phyloP scores from a whole-genome alignment of 1,140 invertebrate genomes.

The Drosophila equinoxialis region DNA sequence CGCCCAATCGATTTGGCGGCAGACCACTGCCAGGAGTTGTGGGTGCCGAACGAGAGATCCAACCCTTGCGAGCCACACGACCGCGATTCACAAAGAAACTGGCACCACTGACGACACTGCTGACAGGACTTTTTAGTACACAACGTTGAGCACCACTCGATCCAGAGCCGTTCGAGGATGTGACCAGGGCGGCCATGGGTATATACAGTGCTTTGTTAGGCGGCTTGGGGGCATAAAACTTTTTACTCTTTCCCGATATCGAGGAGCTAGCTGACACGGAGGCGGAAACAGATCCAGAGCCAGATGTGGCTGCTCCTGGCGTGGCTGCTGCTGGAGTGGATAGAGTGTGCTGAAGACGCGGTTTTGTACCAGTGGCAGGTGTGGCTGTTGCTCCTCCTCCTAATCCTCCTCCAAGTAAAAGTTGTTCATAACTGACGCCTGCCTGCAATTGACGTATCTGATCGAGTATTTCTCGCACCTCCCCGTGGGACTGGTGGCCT shows the following conservation, averaged over 20 bases:
- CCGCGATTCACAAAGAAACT: slow-evolving; percentile 69
- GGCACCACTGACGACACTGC: slow-evolving; percentile 67
- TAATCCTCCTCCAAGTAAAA: slow-evolving; percentile 36
- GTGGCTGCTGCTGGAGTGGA: slow-evolving; percentile 56
- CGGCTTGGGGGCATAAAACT: slow-evolving; percentile 65
- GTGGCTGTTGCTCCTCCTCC: background rate
- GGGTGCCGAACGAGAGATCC: slow-evolving; percentile 89
- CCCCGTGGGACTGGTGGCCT: slow-evolving; percentile 90
- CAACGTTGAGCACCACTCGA: slow-evolving; percentile 56
- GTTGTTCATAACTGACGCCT: slow-evolving; percentile 70
- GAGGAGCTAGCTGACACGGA: slow-evolving; percentile 27
- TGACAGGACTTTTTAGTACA: slow-evolving; percentile 75
- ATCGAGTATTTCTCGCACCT: slow-evolving; percentile 87
- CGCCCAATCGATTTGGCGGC: slow-evolving; percentile 84
- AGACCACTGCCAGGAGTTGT: slow-evolving; percentile 87
- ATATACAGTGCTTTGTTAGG: slow-evolving; percentile 78
- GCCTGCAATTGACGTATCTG: slow-evolving; percentile 87
- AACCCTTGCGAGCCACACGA: slow-evolving; percentile 83
- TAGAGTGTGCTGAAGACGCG: slow-evolving; percentile 64
- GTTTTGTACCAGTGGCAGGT: slow-evolving; percentile 40
- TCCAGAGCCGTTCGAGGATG: slow-evolving; percentile 20
- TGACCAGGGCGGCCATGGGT: slow-evolving; percentile 66
- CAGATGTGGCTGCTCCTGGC: slow-evolving; percentile 15
- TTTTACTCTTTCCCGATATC: slow-evolving; percentile 55
- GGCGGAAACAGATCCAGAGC: slow-evolving; percentile 22